A percentile compares a stretch with the other conserved stretches of the same genome.
phyloP scores from a whole-genome alignment of 2,888 invertebrate genomes.

The Luperina nickerlii region DNA sequence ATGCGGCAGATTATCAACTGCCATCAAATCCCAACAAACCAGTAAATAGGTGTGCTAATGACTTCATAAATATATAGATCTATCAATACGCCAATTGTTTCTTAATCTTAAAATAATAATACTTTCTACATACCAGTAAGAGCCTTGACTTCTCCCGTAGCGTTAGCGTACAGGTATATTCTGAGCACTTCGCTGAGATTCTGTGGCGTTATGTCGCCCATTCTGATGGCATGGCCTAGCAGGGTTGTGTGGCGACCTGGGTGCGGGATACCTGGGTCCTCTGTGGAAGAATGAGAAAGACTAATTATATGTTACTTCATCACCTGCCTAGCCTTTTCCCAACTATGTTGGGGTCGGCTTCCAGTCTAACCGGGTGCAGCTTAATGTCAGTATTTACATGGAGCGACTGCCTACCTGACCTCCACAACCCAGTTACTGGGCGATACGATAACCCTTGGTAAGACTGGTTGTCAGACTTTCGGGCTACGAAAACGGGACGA shows the following conservation, averaged over 20 bases:
- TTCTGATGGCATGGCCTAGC: slow-evolving; percentile 96
- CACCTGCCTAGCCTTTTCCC: background rate
- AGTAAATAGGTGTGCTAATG: too few species aligned
- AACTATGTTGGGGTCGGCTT: background rate
- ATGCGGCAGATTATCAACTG: too few species aligned
- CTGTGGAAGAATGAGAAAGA: slow-evolving; percentile 75
- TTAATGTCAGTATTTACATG: background rate
- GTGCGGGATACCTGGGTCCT: slow-evolving; percentile 97
- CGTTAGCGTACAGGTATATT: slow-evolving; percentile 97
- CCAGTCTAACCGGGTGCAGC: background rate
- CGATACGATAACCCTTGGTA: background rate
- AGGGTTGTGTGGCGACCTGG: slow-evolving; percentile 97
- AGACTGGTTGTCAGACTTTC: background rate
- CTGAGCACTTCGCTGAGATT: slow-evolving; percentile 97
- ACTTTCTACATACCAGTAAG: slow-evolving; percentile 90
- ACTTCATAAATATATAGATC: too few species aligned
- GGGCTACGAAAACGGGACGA: too few species aligned
- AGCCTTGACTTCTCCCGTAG: slow-evolving; percentile 96
- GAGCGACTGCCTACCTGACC: background rate
- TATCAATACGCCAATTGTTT: too few species aligned
- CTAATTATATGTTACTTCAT: background rate
- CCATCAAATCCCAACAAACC: too few species aligned
- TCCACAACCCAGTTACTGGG: background rate
- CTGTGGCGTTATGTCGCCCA: slow-evolving; percentile 97
- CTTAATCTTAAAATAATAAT: too few species aligned